A percentile compares a stretch with the other conserved stretches of the same genome.
phyloP scores from a whole-genome alignment of 2,113 vertebrate genomes.

The Menidia beryllina region DNA sequence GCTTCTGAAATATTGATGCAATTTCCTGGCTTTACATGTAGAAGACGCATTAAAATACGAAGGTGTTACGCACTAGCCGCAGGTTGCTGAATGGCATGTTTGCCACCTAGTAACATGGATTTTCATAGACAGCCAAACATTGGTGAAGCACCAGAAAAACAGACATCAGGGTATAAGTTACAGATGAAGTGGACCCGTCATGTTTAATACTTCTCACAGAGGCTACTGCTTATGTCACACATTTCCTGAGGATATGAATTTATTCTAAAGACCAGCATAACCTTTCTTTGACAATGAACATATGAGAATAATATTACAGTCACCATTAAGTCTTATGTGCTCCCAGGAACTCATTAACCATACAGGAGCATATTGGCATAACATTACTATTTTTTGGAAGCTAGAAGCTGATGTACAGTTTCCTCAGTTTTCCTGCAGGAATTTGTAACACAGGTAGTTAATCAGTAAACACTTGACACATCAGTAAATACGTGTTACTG shows the following conservation, averaged over 20 bases:
- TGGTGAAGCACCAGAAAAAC: conserved; percentile 24
- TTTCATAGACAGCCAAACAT: conserved; percentile 55
- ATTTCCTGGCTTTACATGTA: conserved; percentile 76
- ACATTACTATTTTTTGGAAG: background rate
- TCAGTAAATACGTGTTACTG: too few species aligned
- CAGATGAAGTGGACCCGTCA: conserved; percentile 3
- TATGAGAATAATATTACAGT: background rate
- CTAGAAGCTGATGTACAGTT: background rate
- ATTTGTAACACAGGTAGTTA: background rate
- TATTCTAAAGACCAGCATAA: conserved; percentile 13
- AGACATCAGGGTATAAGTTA: conserved; percentile 16
- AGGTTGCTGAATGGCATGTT: conserved; percentile 57
- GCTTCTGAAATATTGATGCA: conserved; percentile 81
- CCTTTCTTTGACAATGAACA: background rate
- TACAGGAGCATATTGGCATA: background rate
- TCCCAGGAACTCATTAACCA: conserved; percentile 1
- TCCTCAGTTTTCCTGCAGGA: background rate
- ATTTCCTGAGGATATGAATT: background rate
- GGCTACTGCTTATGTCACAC: background rate
- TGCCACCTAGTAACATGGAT: conserved; percentile 47
- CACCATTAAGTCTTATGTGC: background rate
- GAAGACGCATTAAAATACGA: conserved; percentile 62
- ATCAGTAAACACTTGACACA: too few species aligned
- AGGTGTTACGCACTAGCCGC: conserved; percentile 57
- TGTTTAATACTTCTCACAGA: conserved; percentile 1